A percentile compares a stretch with the other conserved stretches of the same genome.
Conservation (phyloP, 2,113 vertebrate genomes). For the Varanus salvator region DNA sequence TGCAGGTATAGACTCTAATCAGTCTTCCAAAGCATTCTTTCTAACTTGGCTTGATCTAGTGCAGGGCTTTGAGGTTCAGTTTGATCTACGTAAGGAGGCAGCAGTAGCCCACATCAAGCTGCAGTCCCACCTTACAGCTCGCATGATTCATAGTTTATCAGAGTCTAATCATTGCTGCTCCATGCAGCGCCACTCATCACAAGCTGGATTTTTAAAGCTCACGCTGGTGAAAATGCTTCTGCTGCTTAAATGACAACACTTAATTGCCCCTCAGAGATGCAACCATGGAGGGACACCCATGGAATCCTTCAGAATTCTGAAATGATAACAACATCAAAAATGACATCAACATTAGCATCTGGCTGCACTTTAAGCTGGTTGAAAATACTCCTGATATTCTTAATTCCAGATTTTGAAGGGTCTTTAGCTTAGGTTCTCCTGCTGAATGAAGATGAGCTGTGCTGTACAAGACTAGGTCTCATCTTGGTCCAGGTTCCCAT, state of each 20-base stretch:
- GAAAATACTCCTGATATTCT: not conserved
- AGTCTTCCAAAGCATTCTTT: constrained; percentile 24
- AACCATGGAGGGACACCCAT: not conserved
- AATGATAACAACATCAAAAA: not conserved
- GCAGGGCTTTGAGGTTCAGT: constrained; percentile 21
- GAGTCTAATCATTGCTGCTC: constrained; percentile 34
- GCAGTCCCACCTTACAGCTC: constrained; percentile 17
- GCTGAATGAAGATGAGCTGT: not conserved
- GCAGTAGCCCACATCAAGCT: not conserved
- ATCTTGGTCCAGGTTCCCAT: not conserved
- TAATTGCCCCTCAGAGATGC: constrained; percentile 15
- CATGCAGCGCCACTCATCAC: not conserved
- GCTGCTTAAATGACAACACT: not conserved
- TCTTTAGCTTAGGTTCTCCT: not conserved
- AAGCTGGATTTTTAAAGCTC: constrained; percentile 10
- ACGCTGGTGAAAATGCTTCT: not conserved
- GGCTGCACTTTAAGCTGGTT: not conserved
- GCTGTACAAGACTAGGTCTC: not conserved
- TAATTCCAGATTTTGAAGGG: not conserved
- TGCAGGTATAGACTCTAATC: constrained; percentile 12
- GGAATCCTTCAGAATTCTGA: constrained; percentile 15
- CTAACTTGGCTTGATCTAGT: constrained; percentile 12
- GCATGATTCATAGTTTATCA: not conserved
- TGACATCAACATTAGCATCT: not conserved
- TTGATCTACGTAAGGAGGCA: constrained; percentile 13